Conservation (phyloP, 2,888 invertebrate species). For the Dicyrtoma fusca region DNA sequence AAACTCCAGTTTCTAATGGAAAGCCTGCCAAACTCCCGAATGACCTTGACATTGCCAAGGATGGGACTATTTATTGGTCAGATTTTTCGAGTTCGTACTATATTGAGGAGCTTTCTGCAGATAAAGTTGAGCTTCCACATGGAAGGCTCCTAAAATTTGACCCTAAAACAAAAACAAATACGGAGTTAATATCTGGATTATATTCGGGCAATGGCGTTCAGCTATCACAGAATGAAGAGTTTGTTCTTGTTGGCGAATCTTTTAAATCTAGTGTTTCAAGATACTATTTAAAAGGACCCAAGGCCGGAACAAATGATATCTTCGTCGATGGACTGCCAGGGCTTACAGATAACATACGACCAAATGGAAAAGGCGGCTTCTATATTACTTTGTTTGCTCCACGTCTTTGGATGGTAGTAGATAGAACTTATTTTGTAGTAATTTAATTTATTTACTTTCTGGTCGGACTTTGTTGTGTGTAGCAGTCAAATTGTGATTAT, state of each 20-base stretch:
- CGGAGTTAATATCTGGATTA: conserved; percentile 74
- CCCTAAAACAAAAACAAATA: conserved; percentile 74
- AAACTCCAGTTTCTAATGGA: conserved; percentile 70
- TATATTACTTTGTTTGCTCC: conserved; percentile 67
- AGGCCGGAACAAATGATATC: conserved; percentile 65
- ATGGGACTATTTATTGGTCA: conserved; percentile 86
- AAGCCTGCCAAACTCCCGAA: conserved; percentile 71
- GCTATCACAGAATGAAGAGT: conserved; percentile 70
- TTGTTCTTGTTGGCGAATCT: conserved; percentile 78
- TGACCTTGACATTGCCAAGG: conserved; percentile 71
- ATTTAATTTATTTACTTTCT: too few relatives aligned
- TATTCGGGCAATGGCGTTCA: conserved; percentile 77
- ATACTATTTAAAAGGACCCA: conserved; percentile 79
- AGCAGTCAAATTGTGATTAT: too few relatives aligned
- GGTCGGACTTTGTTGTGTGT: too few relatives aligned
- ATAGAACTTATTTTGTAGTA: too few relatives aligned
- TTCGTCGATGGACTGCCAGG: conserved; percentile 75
- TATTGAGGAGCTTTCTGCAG: too few relatives aligned
- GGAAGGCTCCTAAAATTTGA: conserved; percentile 79
- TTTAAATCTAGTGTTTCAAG: conserved; percentile 69
- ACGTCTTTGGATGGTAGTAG: conserved; percentile 58
- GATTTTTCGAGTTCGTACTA: conserved; percentile 69
- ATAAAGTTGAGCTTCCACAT: conserved; percentile 6
- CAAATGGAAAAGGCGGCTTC: conserved; percentile 69
- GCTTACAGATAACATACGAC: conserved; percentile 69